Evolutionary conservation across 2,113 vertebrate species (phyloP), one percentile per base, ranked within the genome.

Genomic region (Triplophysa tibetana): DNA sequence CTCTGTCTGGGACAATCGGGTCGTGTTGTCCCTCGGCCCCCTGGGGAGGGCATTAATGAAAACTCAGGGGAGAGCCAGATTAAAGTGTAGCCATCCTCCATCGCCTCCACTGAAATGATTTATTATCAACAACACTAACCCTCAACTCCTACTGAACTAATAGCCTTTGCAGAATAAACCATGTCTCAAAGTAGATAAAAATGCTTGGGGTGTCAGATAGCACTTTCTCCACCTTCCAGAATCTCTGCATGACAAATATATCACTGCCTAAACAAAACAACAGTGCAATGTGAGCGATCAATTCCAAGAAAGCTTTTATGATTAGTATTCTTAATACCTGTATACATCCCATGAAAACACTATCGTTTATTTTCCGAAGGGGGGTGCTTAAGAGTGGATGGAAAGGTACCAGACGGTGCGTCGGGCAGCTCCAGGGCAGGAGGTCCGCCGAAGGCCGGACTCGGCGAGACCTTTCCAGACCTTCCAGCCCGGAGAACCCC

Each of bases 21-120:
- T 75, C 56, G 54, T 58, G 70, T 58, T 85, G 58, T 83, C 70
- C 69, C 75, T 14, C 52, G 41, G 65, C 62, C 81, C 74, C 41
- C 75, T 70, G 38, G 69, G 67, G 79, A 52, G 64, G 62, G 38
- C n/a, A 58, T 61, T 85, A 83, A 82, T 81, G 75, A 61, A 82
- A 67, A 41, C 80, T 69, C 70, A 24, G 48, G 75, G 81, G 67
- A 79, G 45, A 2, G 48, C 50, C 29, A 73, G 52, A 61, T 72
- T 61, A 65, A 81, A 78, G 74, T 72, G 54, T 75, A 48, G 81
- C 60, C 41, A 70, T 78, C 64, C 73, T 77, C 78, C 43, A 41
- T 19, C 14, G 19, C 29, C 50, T 56, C 38, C 48, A 24, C 61
- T 16, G 23, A 77, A 70, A 73, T 86, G 85, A 86, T 86, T 86